Conservation (phyloP, 1,140 invertebrate genomes). For the Pseudomyrmex flavicornis region DNA sequence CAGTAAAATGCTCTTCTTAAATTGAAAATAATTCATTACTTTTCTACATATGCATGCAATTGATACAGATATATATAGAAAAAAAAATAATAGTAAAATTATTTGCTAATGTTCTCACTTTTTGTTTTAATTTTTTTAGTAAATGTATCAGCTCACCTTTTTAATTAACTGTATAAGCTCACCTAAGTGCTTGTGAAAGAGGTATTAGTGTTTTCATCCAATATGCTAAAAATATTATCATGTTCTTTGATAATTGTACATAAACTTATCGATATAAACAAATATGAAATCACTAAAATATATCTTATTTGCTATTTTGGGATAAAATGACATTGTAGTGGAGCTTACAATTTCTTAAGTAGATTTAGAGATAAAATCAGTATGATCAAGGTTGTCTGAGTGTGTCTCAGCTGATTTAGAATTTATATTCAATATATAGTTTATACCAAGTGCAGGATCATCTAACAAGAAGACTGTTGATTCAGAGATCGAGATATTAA, state of each 20-base stretch:
- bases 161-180: conserved; percentile 43
- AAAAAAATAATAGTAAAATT: background rate
- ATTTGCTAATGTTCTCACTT: conserved; percentile 37
- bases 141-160: background rate
- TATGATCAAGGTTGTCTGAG: conserved; percentile 45
- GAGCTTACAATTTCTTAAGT: conserved; percentile 55
- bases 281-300: background rate
- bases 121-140: conserved; percentile 7
- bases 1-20: too few relatives aligned
- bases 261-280: background rate
- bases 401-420: conserved; percentile 1
- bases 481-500: conserved; percentile 78
- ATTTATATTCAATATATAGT: conserved; percentile 90
- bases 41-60: background rate
- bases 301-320: conserved; percentile 68
- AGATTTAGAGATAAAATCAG: conserved; percentile 59
- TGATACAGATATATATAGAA: background rate
- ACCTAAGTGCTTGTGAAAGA: conserved; percentile 72
- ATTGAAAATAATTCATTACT: background rate
- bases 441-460: conserved; percentile 89
- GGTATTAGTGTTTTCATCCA: conserved; percentile 80
- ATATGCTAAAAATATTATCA: conserved; percentile 68
- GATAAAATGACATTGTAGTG: conserved; percentile 63
- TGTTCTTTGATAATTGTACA: background rate
- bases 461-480: conserved; percentile 89